phyloP scores from a whole-genome alignment of 30 jellyfish, hydroid and myxozoan genomes.

The Phacellophora camtschatica region DNA sequence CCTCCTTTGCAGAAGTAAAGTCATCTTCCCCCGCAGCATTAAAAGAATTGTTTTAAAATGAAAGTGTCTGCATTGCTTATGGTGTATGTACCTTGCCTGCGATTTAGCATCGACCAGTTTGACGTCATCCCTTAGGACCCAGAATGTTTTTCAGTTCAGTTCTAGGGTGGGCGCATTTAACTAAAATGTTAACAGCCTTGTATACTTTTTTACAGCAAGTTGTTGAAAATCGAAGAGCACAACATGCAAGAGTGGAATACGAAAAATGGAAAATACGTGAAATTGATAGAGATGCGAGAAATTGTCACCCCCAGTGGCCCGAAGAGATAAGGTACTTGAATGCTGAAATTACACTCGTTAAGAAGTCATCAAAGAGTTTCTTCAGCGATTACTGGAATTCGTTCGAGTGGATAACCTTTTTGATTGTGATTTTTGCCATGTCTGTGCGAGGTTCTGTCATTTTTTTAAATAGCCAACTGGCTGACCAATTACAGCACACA shows the following conservation, averaged over 20 bases:
- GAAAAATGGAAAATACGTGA: conserved; percentile 88
- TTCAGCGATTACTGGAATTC: conserved; percentile 86
- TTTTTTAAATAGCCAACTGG: background rate
- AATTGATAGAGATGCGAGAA: conserved; percentile 83
- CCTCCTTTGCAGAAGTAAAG: too few species aligned
- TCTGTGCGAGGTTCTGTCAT: conserved; percentile 67
- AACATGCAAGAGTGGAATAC: conserved; percentile 37
- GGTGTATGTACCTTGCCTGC: too few species aligned
- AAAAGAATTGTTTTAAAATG: too few species aligned
- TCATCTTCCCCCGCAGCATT: too few species aligned
- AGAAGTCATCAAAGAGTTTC: conserved; percentile 55
- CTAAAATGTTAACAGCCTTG: too few species aligned
- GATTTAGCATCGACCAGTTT: too few species aligned
- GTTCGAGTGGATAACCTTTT: conserved; percentile 85
- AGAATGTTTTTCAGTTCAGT: too few species aligned
- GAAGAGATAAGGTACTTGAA: conserved; percentile 81
- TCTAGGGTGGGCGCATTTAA: too few species aligned
- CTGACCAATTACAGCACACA: conserved; percentile 68
- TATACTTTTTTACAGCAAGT: too few species aligned
- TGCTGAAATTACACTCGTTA: conserved; percentile 75
- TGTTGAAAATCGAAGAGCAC: conserved; percentile 61
- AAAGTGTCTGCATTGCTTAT: too few species aligned
- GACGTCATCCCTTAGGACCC: too few species aligned
- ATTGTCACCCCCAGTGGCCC: conserved; percentile 98
- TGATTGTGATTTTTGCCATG: conserved; percentile 52